Evolutionary conservation across 2,113 vertebrate species (phyloP).

Genomic region (Calonectris borealis): DNA sequence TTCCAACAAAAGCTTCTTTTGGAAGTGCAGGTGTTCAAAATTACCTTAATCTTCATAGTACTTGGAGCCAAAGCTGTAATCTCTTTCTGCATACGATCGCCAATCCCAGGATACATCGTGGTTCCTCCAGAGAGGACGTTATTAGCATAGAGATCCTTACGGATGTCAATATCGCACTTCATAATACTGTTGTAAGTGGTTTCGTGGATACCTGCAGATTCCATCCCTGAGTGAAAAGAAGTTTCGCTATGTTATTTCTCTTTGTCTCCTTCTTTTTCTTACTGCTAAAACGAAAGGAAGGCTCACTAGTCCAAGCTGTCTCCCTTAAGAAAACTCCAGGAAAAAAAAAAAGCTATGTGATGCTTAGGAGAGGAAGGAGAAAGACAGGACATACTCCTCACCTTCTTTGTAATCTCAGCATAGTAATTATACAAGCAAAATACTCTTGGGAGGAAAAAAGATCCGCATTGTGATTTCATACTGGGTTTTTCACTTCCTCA

Average conservation of each 20-base stretch:
- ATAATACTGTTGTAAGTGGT: constrained; percentile 70
- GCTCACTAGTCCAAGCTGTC: not conserved
- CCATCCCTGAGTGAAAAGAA: not conserved
- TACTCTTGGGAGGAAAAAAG: not conserved
- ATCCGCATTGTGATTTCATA: not conserved
- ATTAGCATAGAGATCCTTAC: constrained; percentile 84
- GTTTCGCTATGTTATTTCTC: not conserved
- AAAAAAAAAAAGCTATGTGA: not conserved
- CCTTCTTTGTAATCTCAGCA: not conserved
- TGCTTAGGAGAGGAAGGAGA: not conserved
- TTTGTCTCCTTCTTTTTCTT: not conserved
- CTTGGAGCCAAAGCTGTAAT: constrained; percentile 82
- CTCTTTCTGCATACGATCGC: constrained; percentile 86
- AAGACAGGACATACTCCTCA: not conserved
- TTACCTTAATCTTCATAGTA: constrained; percentile 87
- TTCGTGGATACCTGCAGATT: constrained; percentile 16
- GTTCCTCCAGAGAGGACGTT: constrained; percentile 84
- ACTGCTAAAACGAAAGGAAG: not conserved
- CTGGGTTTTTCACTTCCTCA: not conserved
- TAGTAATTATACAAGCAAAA: not conserved
- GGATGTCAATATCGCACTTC: constrained; percentile 87
- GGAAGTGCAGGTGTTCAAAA: constrained; percentile 62
- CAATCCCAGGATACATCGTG: constrained; percentile 83
- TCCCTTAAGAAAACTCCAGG: not conserved
- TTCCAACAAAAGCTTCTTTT: not conserved